Conservation (phyloP, 2,113 vertebrate genomes). For the Cavia aperea region DNA sequence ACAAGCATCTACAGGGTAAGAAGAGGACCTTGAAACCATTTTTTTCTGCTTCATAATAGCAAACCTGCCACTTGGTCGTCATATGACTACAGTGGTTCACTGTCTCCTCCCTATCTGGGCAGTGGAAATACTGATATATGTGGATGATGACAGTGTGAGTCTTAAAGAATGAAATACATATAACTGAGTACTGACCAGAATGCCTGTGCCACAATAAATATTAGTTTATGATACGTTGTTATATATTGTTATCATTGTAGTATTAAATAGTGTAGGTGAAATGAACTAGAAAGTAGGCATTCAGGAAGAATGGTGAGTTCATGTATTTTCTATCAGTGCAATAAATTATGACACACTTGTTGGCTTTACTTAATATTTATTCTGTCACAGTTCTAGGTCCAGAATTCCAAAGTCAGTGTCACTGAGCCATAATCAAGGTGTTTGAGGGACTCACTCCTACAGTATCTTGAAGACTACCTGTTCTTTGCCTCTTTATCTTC, state of each 20-base stretch:
- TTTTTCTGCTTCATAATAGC: background rate
- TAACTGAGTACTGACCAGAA: background rate
- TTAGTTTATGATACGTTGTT: too few relatives aligned
- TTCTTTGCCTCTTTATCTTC: background rate
- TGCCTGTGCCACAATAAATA: too few relatives aligned
- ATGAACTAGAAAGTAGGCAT: too few relatives aligned
- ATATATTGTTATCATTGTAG: too few relatives aligned
- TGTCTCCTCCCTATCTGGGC: background rate
- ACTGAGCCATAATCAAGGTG: too few relatives aligned
- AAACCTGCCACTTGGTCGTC: background rate
- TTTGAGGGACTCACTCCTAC: too few relatives aligned
- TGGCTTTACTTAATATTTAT: background rate
- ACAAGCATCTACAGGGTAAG: background rate
- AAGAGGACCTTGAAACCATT: background rate
- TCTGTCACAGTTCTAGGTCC: accelerated
- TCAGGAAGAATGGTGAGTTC: background rate
- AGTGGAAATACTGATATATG: background rate
- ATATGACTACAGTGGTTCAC: background rate
- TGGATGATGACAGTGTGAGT: background rate
- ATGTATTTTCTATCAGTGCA: background rate
- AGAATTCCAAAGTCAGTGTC: background rate
- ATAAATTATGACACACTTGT: background rate
- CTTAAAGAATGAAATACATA: background rate
- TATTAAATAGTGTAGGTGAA: background rate
- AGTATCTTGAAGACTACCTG: background rate